phyloP scores from a whole-genome alignment of 2,797 vertebrate genomes.

The Falco biarmicus region DNA sequence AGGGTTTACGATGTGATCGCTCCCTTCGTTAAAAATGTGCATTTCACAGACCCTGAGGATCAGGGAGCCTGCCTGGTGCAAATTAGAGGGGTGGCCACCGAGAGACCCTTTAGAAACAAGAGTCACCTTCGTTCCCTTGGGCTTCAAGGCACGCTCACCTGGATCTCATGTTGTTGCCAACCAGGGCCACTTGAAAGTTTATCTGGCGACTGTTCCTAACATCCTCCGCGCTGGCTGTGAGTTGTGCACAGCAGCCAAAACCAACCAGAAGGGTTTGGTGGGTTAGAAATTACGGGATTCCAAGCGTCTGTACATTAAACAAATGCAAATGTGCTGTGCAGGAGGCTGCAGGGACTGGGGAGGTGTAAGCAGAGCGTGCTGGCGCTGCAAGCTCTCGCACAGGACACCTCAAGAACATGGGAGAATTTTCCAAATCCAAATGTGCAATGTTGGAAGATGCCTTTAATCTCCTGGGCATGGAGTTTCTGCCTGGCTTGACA shows the following conservation, averaged over 20 bases:
- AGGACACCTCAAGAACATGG: not conserved
- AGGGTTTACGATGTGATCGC: not conserved
- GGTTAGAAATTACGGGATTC: not conserved
- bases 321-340: not conserved
- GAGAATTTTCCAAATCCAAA: not conserved
- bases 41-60: not conserved
- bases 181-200: not conserved
- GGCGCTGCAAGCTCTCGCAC: rapidly evolving
- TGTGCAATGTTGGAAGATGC: not conserved
- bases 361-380: not conserved
- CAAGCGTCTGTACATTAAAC: not conserved
- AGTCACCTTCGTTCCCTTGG: not conserved
- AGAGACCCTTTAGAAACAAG: not conserved
- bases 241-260: not conserved
- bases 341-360: not conserved
- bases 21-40: not conserved
- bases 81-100: not conserved
- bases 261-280: not conserved
- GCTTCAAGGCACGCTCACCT: not conserved
- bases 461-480: not conserved
- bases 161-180: not conserved
- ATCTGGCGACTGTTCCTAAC: not conserved
- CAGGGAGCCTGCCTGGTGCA: not conserved
- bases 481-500: not conserved
- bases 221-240: not conserved